Evolutionary conservation across 2,797 vertebrate species (phyloP).

Genomic region (Pseudochaenichthys georgianus): DNA sequence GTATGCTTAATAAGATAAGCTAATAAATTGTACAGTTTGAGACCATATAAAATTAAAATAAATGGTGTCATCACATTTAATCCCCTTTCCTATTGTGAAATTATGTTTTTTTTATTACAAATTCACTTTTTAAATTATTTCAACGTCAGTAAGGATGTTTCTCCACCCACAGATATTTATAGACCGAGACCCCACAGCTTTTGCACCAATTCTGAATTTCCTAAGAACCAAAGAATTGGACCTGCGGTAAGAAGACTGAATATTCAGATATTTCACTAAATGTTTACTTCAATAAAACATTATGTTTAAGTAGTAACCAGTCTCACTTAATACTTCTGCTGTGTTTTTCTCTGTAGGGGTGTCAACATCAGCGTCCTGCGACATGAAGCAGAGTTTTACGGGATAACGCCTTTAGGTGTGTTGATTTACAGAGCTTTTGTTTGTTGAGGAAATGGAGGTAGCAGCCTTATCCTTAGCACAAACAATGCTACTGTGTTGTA

Average conservation of each 20-base stretch:
- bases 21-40: neutral
- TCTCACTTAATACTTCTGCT: conserved; percentile 10
- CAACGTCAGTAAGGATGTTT: neutral
- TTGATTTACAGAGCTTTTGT: conserved; percentile 6
- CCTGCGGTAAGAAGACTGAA: conserved; percentile 87
- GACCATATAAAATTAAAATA: neutral
- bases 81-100: too few species aligned
- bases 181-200: conserved; percentile 97
- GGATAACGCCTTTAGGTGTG: conserved; percentile 97
- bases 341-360: conserved; percentile 84
- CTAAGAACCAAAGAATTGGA: conserved; percentile 99
- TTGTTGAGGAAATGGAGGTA: neutral
- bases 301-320: neutral
- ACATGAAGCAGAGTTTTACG: conserved; percentile 99
- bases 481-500: neutral
- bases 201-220: conserved; percentile 99
- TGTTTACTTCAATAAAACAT: conserved; percentile 1
- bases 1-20: neutral
- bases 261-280: conserved; percentile 10
- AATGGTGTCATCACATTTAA: too few species aligned
- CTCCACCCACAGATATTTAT: conserved; percentile 95
- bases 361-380: conserved; percentile 96
- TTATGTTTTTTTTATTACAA: too few species aligned
- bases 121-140: neutral
- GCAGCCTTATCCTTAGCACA: neutral